Evolutionary conservation across 2,113 vertebrate genomes (phyloP).

Genomic region (Steatornis caripensis): DNA sequence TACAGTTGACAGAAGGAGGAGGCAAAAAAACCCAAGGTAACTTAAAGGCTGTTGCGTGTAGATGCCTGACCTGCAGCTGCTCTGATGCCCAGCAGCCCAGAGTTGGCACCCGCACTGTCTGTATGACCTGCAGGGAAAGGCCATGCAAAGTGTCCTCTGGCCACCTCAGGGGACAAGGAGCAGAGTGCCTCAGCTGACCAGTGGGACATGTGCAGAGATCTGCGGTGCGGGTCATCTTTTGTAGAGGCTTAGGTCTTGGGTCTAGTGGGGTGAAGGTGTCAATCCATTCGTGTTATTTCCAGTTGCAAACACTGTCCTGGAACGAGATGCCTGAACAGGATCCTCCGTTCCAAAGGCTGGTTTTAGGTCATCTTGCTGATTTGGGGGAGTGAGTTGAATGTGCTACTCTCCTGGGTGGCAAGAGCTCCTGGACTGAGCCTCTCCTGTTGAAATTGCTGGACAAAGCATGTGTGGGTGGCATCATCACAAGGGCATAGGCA

Average conservation of each 20-base stretch:
- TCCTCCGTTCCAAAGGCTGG: background rate
- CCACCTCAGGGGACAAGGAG: accelerated
- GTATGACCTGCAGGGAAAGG: background rate
- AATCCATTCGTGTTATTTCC: background rate
- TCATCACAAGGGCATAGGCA: background rate
- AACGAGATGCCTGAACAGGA: background rate
- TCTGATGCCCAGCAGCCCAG: background rate
- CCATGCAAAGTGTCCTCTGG: background rate
- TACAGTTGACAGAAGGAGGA: background rate
- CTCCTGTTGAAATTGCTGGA: background rate
- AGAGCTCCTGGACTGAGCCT: background rate
- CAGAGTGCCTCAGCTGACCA: background rate
- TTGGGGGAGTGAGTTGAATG: background rate
- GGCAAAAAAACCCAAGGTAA: background rate
- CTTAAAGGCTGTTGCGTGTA: background rate
- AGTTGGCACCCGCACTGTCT: accelerated
- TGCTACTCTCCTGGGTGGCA: background rate
- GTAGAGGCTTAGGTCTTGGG: background rate
- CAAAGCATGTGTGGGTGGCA: background rate
- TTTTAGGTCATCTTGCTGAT: background rate
- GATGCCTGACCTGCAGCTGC: background rate
- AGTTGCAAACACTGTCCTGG: background rate
- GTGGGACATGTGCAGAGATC: background rate
- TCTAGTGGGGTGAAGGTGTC: background rate
- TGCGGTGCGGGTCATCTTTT: background rate